A percentile compares a stretch with the other conserved stretches of the same genome.
phyloP scores from a whole-genome alignment of 1,140 invertebrate species.

The Atta cephalotes region DNA sequence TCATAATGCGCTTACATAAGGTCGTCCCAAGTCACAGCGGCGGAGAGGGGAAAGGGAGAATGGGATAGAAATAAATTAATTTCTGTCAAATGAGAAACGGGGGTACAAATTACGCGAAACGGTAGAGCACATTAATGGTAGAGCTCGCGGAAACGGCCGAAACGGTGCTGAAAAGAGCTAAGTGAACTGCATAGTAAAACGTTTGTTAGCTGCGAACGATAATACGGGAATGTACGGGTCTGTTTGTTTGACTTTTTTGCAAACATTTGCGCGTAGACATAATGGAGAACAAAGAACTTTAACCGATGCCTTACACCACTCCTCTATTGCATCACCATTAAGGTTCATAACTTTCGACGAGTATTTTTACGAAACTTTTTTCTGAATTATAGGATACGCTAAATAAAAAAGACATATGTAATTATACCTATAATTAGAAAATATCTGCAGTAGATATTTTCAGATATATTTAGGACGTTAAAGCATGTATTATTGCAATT shows the following conservation, averaged over 20 bases:
- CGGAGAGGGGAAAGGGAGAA: neutral
- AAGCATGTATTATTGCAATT: neutral
- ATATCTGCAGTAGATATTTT: neutral
- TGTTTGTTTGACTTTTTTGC: constrained; percentile 35
- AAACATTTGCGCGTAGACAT: constrained; percentile 18
- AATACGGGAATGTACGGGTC: neutral
- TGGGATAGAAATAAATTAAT: constrained; percentile 52
- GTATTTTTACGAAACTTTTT: neutral
- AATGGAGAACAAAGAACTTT: constrained; percentile 45
- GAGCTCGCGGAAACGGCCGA: constrained; percentile 6
- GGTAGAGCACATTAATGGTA: neutral
- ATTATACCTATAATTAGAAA: too few species aligned
- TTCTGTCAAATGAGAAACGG: constrained; percentile 35
- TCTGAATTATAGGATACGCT: neutral
- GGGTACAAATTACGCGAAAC: constrained; percentile 21
- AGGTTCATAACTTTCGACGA: neutral
- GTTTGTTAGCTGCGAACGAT: constrained; percentile 13
- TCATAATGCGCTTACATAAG: constrained; percentile 61
- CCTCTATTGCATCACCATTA: constrained; percentile 7
- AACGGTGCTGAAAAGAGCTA: neutral
- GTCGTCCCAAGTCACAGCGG: constrained; percentile 1
- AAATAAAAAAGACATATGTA: neutral
- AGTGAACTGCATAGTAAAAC: neutral
- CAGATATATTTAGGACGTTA: neutral
- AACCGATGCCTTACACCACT: neutral